Evolutionary conservation across 2,797 vertebrate genomes (phyloP).

Genomic region (Liasis olivaceus): DNA sequence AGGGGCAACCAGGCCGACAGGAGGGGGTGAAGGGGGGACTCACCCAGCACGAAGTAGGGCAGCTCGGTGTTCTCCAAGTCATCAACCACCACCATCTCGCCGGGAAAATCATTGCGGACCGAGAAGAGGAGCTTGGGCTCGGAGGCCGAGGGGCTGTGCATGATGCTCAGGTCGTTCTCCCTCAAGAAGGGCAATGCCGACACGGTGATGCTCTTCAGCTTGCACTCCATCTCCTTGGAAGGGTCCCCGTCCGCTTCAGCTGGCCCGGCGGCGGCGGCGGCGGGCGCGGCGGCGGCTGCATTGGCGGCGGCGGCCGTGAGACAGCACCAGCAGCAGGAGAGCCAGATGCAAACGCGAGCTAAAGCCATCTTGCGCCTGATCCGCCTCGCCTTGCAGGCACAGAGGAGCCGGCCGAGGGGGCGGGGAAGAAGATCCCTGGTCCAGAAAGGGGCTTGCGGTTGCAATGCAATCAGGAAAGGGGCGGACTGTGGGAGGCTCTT

Average conservation of each 20-base stretch:
- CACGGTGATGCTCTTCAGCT: conserved; percentile 97
- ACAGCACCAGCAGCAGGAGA: conserved; percentile 70
- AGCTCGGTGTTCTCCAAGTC: conserved; percentile 99
- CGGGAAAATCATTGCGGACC: conserved; percentile 97
- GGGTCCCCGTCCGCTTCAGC: conserved; percentile 80
- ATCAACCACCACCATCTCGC: conserved; percentile 94
- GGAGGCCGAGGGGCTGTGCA: conserved; percentile 97
- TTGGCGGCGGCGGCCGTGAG: conserved; percentile 58
- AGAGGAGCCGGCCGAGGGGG: conserved; percentile 64
- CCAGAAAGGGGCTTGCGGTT: conserved; percentile 18
- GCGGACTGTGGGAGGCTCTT: neutral
- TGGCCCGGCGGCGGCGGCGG: conserved; percentile 57
- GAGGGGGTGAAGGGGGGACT: conserved; percentile 66
- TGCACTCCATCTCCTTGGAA: conserved; percentile 91
- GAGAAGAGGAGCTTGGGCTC: conserved; percentile 99
- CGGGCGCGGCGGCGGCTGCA: conserved; percentile 45
- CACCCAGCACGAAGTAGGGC: conserved; percentile 96
- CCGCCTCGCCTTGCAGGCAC: conserved; percentile 68
- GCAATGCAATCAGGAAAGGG: neutral
- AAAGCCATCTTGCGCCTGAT: conserved; percentile 77
- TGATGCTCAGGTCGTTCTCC: conserved; percentile 98
- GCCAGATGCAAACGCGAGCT: conserved; percentile 70
- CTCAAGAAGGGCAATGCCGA: conserved; percentile 95
- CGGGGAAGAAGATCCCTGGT: conserved; percentile 47
- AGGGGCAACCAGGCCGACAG: neutral